Base-by-base conservation (phyloP, 2,888 invertebrate genomes). In the Tenthredo amoena region DNA sequence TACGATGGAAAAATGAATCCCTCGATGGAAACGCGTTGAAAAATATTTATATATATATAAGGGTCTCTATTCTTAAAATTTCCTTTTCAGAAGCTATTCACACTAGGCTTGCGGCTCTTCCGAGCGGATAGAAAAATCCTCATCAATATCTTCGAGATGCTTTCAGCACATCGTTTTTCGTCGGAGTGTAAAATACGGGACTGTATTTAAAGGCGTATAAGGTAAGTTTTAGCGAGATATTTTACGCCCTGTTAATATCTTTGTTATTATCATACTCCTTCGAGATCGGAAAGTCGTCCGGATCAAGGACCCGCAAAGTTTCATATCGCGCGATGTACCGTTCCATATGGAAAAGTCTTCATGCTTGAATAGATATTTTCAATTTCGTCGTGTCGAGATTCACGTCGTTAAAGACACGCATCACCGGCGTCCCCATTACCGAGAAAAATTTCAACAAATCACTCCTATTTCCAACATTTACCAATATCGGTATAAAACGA, bases 141-240 rank as follows among this genome's bases (percentile, higher is more conserved):
- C 74, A 74, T 74, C 74, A 74, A 74, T 74, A 74, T 74, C 74
- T 74, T 74, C 74, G n/a, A 43, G 40, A 43, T 74, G 74, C 74
- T 74, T 74, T 74, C 26, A 74, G 74, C 18, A 43, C 18, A 5
- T 2, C 74, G 71, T 10, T 71, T 7, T 71, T 43, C 74, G 1
- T 43, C 47, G 47, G 12, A 47, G 6, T 55, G 55, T n/a, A n/a
- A 55, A 55, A 55, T 55, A n/a, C 55, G 15, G 12, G 2, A 26
- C 2, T 26, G 4, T 62, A 62, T 9, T 6, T 58, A 2, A n/a
- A 58, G 6, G 9, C 21, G 12, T 62, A 58, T 31, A 2, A n/a
- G 62, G 26, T 62, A 12, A 62, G 62, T 62, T 26, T 62, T 21
- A 62, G 21, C 62, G 1, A 12, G 26, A 62, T 68, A 12, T 37